A percentile compares a stretch with the other conserved stretches of the same genome.
Conservation (phyloP, 2,888 invertebrate genomes). For the Drosophila rellima region DNA sequence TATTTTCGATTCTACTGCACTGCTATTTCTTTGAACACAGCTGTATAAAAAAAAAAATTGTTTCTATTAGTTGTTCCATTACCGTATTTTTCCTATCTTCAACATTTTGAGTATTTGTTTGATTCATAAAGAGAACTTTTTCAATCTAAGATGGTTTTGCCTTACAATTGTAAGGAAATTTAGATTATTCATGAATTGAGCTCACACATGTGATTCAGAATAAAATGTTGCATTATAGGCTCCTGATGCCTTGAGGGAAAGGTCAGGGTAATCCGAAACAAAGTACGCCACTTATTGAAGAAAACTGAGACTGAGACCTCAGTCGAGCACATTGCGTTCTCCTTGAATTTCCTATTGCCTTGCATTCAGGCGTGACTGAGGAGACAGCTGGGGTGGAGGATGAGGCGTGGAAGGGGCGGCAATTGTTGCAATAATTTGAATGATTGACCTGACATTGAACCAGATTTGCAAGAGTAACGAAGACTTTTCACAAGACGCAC, state of each 20-base stretch:
- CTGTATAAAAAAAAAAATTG: too few species aligned
- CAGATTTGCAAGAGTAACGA: conserved; percentile 38
- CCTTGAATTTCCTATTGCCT: conserved; percentile 44
- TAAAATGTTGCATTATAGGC: neutral
- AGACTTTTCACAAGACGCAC: conserved; percentile 28
- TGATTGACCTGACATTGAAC: conserved; percentile 73
- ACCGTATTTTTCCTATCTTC: too few species aligned
- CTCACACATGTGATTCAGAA: too few species aligned
- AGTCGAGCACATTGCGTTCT: conserved; percentile 18
- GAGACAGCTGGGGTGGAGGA: neutral
- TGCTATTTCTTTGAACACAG: too few species aligned
- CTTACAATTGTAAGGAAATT: neutral
- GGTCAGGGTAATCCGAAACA: conserved; percentile 25
- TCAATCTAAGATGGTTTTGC: neutral
- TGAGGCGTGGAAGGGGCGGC: conserved; percentile 2
- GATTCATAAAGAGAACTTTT: neutral
- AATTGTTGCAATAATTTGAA: conserved; percentile 45
- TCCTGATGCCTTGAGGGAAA: conserved; percentile 12
- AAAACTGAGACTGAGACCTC: conserved; percentile 22
- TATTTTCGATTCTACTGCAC: too few species aligned
- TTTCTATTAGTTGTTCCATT: too few species aligned
- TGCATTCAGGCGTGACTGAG: conserved; percentile 39
- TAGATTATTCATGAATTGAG: neutral
- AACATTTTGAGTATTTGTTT: neutral
- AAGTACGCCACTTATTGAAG: conserved; percentile 13